Evolutionary conservation across 2,888 invertebrate species (phyloP), one percentile per base, ranked within the genome.

Genomic region (Magallana nippona): DNA sequence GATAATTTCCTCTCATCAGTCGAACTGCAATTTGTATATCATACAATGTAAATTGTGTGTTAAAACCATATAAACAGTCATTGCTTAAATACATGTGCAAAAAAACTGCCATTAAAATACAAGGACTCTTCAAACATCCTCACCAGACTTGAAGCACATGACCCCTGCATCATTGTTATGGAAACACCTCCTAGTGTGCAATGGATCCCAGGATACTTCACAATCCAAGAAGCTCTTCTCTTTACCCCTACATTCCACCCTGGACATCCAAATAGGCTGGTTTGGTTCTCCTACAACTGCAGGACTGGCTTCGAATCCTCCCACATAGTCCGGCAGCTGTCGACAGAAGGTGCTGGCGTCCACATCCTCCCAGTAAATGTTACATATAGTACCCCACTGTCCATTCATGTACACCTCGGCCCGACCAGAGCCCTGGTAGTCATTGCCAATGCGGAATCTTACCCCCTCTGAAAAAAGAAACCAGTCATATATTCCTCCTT

Each of bases 151-250:
- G 81, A 88, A 90, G 81, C 92, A 92, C 15, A 83, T 87, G 10
- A 90, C 91, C 10, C 88, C 88, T 15, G 89, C 91, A 82, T 88
- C 89, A 78, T 89, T 88, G 56, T 78, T 86, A 27, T 89, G 86
- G 2, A 88, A 83, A 83, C 88, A 89, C 15, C 84, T 79, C 17
- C 86, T 86, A 56, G 87, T 86, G 17, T 86, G 83, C 10, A 84
- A 83, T 0, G 83, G 80, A 82, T 89, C 87, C 90, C 89, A 91
- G 0, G 89, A 86, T 10, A 90, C 90, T 11, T 86, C 87, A 90
- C 97, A 97, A 86, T 96, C 95, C 83, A 95, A 95, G 1, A 97
- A 91, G 0, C 95, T 95, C 0, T 95, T 95, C 93, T 97, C 97
- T 87, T 96, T 96, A 17, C 97, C 97, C 0, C 94, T 91, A 91